A percentile compares a stretch with the other conserved stretches of the same genome.
phyloP scores from a whole-genome alignment of 2,888 invertebrate species.

The Phorcus lineatus region DNA sequence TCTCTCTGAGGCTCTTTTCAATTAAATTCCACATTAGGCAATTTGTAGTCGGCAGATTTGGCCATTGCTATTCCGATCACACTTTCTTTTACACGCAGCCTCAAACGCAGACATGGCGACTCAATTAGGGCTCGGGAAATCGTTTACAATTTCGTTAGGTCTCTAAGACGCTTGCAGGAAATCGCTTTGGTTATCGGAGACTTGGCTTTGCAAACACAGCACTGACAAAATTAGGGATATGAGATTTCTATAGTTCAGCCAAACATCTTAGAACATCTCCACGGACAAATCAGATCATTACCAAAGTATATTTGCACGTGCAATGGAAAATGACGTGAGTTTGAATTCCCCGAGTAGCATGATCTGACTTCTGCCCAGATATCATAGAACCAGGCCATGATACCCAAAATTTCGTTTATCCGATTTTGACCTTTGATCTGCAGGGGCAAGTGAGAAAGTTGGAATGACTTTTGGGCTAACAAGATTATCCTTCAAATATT shows the following conservation, averaged over 20 bases:
- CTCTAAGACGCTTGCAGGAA: not conserved
- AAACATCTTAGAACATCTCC: not conserved
- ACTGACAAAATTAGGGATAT: slow-evolving; percentile 7
- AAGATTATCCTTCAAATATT: not conserved
- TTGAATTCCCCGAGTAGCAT: not conserved
- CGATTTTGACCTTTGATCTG: slow-evolving; percentile 2
- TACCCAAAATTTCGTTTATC: not conserved
- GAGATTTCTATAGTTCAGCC: not conserved
- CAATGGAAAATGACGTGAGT: not conserved
- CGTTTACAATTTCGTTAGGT: slow-evolving; percentile 13
- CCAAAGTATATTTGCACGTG: not conserved
- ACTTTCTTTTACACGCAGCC: not conserved
- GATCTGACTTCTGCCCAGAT: not conserved
- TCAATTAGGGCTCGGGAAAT: not conserved
- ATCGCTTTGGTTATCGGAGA: slow-evolving; percentile 11
- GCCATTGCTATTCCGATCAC: slow-evolving; percentile 22
- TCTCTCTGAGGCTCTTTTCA: slow-evolving; percentile 11
- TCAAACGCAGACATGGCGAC: slow-evolving; percentile 1
- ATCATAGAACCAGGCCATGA: not conserved
- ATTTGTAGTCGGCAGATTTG: slow-evolving; percentile 13
- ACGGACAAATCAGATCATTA: not conserved
- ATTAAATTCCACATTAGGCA: slow-evolving; percentile 21
- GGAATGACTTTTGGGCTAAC: not conserved
- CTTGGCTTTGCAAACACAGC: not conserved
- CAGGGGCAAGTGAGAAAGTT: not conserved